Evolutionary conservation across 2,113 vertebrate genomes (phyloP).

Genomic region (Axis porcinus): DNA sequence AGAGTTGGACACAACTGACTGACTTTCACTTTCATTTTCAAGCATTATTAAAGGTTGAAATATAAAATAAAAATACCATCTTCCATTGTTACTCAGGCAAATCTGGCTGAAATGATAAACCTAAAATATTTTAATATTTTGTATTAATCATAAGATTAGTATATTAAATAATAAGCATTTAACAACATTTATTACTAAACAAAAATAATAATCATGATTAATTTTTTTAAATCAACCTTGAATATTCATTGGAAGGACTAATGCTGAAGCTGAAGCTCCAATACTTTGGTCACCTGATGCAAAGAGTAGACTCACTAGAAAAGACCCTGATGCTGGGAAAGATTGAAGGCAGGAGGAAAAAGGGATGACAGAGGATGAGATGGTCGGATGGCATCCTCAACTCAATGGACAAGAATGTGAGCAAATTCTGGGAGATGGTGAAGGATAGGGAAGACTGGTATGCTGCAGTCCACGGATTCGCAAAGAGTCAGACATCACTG

Average conservation of each 20-base stretch:
- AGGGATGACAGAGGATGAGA: not conserved
- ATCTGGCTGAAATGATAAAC: not conserved
- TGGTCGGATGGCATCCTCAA: not conserved
- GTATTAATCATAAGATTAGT: not conserved
- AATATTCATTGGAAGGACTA: not conserved
- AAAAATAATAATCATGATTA: not conserved
- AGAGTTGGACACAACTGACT: not conserved
- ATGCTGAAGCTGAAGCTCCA: not conserved
- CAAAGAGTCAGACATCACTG: not conserved
- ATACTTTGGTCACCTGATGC: not conserved
- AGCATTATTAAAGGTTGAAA: not conserved
- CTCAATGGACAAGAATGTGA: not conserved
- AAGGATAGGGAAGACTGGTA: not conserved
- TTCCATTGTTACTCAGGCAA: not conserved
- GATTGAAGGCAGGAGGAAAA: not conserved
- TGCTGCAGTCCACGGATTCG: rapidly evolving
- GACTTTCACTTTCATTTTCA: not conserved
- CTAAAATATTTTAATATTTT: not conserved
- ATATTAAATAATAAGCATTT: not conserved
- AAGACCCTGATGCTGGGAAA: not conserved
- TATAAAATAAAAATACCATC: not conserved
- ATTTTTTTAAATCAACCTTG: not conserved
- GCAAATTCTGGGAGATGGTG: not conserved
- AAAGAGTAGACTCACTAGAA: not conserved
- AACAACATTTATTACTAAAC: not conserved